Percentiles rank a stretch among this genome's conserved stretches.
phyloP scores from a whole-genome alignment of 35 echinoderm and acorn worm species.

The Ptychodera flava region DNA sequence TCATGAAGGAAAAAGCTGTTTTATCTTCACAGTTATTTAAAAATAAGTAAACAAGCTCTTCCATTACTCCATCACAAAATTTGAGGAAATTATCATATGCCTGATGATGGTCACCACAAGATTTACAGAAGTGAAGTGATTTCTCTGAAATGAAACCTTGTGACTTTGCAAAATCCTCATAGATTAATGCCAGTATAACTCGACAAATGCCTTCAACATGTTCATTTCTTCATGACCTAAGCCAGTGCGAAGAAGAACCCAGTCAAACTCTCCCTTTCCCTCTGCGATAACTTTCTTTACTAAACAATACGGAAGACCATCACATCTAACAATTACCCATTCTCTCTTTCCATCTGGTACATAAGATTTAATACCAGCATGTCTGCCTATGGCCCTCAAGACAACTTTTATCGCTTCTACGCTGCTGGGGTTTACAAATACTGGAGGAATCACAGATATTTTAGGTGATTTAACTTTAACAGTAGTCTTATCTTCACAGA shows the following conservation, averaged over 20 bases:
- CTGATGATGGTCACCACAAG: slow-evolving; percentile 45
- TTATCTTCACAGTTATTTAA: not conserved
- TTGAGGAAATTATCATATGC: slow-evolving; percentile 31
- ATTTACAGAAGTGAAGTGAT: slow-evolving; percentile 39
- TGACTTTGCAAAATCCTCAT: not conserved
- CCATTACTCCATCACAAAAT: slow-evolving; percentile 11
- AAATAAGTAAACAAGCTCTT: slow-evolving; percentile 24
- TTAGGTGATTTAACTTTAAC: no score
- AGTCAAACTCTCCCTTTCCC: slow-evolving; percentile 40
- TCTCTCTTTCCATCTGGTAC: no score
- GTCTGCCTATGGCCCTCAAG: no score
- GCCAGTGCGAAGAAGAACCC: slow-evolving; percentile 38
- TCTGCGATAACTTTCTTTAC: slow-evolving; percentile 6
- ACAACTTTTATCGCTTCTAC: no score
- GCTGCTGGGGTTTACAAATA: no score
- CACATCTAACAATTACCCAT: slow-evolving; percentile 7
- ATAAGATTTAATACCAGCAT: no score
- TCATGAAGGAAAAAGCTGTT: not conserved
- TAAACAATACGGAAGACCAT: slow-evolving; percentile 19
- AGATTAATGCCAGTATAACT: slow-evolving; percentile 24
- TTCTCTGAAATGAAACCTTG: slow-evolving; percentile 32
- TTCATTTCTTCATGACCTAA: slow-evolving; percentile 59
- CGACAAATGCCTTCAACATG: slow-evolving; percentile 47
- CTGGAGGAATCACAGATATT: no score
- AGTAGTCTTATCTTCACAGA: no score